Conservation (phyloP, 2,888 invertebrate genomes). For the Cancer borealis region DNA sequence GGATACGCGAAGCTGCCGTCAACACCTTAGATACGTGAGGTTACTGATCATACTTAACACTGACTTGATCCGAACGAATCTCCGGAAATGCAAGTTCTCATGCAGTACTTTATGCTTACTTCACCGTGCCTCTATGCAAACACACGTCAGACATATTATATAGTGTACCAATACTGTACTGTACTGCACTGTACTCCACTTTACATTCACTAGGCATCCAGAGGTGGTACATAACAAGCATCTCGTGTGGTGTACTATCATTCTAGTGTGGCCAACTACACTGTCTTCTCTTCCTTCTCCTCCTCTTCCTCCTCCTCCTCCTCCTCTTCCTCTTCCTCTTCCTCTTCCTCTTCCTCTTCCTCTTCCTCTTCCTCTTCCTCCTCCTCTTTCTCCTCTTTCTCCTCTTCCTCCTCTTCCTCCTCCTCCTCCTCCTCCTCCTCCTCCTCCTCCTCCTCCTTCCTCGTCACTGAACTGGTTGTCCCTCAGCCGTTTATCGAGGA, state of each 20-base stretch:
- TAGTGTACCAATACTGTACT: no score
- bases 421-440: background rate
- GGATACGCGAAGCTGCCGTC: background rate
- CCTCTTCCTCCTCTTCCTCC: conserved; percentile 2
- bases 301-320: background rate
- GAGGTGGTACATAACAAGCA: background rate
- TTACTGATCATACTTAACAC: background rate
- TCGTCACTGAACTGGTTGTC: background rate
- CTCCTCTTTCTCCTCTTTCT: background rate
- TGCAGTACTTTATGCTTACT: background rate
- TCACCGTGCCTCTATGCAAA: background rate
- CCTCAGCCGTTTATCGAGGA: background rate
- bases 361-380: background rate
- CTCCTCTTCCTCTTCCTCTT: background rate
- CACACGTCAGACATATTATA: no score
- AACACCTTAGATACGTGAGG: background rate
- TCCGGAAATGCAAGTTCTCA: background rate
- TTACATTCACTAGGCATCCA: background rate
- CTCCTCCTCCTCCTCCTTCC: conserved; percentile 18
- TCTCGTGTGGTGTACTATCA: background rate
- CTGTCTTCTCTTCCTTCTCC: no score
- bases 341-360: background rate
- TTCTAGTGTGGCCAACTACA: background rate
- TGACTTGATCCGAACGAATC: background rate
- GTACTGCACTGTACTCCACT: background rate